These are phyloP conservation scores for Kryptopterus vitreolus DNA, from an alignment of 2,797 vertebrate genomes.

Conservation along the genomic window DNA sequence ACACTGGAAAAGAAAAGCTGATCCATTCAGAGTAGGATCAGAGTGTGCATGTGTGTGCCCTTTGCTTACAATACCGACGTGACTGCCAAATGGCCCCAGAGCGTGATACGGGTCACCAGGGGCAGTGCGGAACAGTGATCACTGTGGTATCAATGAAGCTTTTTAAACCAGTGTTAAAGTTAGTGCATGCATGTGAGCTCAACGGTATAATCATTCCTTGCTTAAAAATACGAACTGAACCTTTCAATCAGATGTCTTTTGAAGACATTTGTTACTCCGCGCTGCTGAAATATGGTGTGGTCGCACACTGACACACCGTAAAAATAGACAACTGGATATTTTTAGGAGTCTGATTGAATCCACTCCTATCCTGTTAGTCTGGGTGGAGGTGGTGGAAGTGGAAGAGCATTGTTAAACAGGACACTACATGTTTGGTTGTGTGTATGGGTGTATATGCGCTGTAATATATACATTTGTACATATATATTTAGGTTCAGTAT, in stretches of 20 bases:
- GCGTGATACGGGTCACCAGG: constrained; percentile 27
- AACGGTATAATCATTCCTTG: constrained; percentile 18
- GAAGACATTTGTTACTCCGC: constrained; percentile 28
- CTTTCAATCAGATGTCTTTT: constrained; percentile 21
- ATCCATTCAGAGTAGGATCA: constrained; percentile 55
- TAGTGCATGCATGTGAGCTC: constrained; percentile 14
- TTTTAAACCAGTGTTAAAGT: constrained; percentile 8
- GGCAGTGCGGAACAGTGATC: background rate
- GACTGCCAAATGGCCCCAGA: constrained; percentile 33
- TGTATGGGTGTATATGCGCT: background rate
- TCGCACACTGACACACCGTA: constrained; percentile 24
- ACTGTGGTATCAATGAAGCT: background rate
- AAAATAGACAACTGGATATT: constrained; percentile 48
- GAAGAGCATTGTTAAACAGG: constrained; percentile 50
- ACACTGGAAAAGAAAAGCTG: constrained; percentile 49
- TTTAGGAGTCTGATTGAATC: constrained; percentile 37
- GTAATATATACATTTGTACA: no score
- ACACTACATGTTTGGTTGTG: constrained; percentile 11
- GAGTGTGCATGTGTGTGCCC: constrained; percentile 17
- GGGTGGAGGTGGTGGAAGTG: constrained; percentile 44
- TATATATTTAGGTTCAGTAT: no score
- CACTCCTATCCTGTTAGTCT: constrained; percentile 47
- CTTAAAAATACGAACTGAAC: constrained; percentile 16
- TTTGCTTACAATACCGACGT: constrained; percentile 47
- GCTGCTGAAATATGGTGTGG: constrained; percentile 19